Evolutionary conservation across 2,888 invertebrate species (phyloP).

Genomic region (Phaedon cochleariae): DNA sequence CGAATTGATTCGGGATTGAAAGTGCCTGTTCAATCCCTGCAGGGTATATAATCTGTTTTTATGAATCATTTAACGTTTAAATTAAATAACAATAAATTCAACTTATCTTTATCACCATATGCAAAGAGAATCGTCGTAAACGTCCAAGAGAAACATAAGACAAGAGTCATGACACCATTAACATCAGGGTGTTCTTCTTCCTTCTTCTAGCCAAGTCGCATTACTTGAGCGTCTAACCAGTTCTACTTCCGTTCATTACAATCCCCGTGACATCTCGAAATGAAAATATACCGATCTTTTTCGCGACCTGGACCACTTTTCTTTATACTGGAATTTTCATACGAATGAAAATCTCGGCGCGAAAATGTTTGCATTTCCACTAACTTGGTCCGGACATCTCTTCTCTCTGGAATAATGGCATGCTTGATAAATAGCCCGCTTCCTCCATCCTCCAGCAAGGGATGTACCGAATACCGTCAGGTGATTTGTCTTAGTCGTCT

Average conservation of each 20-base stretch:
- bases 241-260: background rate
- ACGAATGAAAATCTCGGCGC: slow-evolving; percentile 18
- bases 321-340: slow-evolving; percentile 15
- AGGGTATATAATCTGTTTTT: too few relatives aligned
- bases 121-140: too few relatives aligned
- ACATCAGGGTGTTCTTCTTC: background rate
- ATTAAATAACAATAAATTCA: too few relatives aligned
- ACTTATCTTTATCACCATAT: too few relatives aligned
- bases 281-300: background rate
- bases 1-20: too few relatives aligned
- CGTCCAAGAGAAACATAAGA: background rate
- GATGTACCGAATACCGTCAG: slow-evolving; percentile 43
- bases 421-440: slow-evolving; percentile 40
- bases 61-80: too few relatives aligned
- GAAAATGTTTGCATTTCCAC: slow-evolving; percentile 36
- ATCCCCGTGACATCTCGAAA: background rate
- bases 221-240: background rate
- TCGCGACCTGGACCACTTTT: background rate
- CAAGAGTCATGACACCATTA: background rate
- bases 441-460: slow-evolving; percentile 40
- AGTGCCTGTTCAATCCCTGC: too few relatives aligned
- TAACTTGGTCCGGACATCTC: slow-evolving; percentile 34
- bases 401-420: slow-evolving; percentile 36
- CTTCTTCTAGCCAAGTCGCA: background rate
- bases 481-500: slow-evolving; percentile 53